phyloP scores from a whole-genome alignment of 2,888 invertebrate genomes.

The Aphrophora alni region DNA sequence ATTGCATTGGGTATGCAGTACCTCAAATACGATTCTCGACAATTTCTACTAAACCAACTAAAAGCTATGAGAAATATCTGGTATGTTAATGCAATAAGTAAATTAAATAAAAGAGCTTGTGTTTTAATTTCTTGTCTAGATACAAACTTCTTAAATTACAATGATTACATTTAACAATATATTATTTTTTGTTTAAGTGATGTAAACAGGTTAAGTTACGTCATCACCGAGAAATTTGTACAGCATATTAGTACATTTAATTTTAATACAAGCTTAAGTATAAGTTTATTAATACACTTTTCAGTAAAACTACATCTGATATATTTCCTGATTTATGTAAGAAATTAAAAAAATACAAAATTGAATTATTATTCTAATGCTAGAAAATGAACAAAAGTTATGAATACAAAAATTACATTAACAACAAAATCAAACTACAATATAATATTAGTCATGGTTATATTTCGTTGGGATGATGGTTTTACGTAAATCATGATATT shows the following conservation, averaged over 20 bases:
- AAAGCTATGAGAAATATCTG: too few species aligned
- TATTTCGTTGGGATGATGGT: background rate
- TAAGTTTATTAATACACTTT: background rate
- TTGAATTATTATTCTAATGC: background rate
- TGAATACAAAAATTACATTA: too few species aligned
- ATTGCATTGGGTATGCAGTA: too few species aligned
- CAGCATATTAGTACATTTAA: background rate
- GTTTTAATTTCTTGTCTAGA: background rate
- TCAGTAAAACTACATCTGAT: background rate
- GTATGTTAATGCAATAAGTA: too few species aligned
- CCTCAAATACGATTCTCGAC: too few species aligned
- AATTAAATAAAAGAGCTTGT: too few species aligned
- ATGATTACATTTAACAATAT: background rate
- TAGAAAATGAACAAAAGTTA: background rate
- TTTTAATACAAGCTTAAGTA: background rate
- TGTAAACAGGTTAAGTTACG: background rate
- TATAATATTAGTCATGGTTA: background rate
- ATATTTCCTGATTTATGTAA: too few species aligned
- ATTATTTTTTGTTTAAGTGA: background rate
- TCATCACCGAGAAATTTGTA: background rate
- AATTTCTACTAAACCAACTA: too few species aligned
- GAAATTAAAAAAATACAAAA: background rate
- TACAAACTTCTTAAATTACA: background rate
- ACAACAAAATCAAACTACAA: too few species aligned
- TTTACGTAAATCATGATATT: too few species aligned